Conservation (phyloP, 2,888 invertebrate genomes). For the Desoria tigrina region DNA sequence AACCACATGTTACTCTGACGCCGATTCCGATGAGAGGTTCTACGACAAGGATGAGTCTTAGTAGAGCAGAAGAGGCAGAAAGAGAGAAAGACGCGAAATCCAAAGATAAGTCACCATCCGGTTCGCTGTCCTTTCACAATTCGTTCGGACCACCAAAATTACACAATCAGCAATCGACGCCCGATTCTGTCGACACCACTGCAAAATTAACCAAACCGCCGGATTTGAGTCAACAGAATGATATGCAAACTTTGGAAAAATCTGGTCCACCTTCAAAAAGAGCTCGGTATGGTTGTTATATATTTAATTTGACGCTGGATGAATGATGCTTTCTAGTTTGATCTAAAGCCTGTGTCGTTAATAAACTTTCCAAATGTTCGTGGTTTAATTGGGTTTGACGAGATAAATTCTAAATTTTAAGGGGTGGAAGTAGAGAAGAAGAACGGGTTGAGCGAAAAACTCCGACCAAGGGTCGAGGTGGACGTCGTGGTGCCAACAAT, state of each 20-base stretch:
- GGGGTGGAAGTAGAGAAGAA: slow-evolving; percentile 49
- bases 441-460: slow-evolving; percentile 40
- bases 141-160: slow-evolving; percentile 43
- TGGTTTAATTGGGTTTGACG: too few species aligned
- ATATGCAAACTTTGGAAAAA: slow-evolving; percentile 37
- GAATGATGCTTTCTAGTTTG: too few species aligned
- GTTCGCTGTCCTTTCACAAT: slow-evolving; percentile 21
- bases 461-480: slow-evolving; percentile 45
- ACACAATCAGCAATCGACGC: slow-evolving; percentile 34
- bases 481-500: slow-evolving; percentile 39
- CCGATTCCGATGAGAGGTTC: slow-evolving; percentile 47
- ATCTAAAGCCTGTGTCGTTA: too few species aligned
- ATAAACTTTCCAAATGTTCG: too few species aligned
- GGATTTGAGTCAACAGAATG: slow-evolving; percentile 35
- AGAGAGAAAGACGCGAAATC: slow-evolving; percentile 28
- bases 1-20: slow-evolving; percentile 52
- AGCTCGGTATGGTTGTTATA: slow-evolving; percentile 45
- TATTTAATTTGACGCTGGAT: too few species aligned
- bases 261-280: slow-evolving; percentile 41
- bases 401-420: slow-evolving; percentile 13
- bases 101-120: slow-evolving; percentile 40
- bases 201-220: slow-evolving; percentile 37
- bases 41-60: slow-evolving; percentile 23
- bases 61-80: slow-evolving; percentile 35
- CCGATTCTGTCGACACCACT: slow-evolving; percentile 38